Conservation (phyloP, 2,888 invertebrate species). For the Abrostola triplasia region DNA sequence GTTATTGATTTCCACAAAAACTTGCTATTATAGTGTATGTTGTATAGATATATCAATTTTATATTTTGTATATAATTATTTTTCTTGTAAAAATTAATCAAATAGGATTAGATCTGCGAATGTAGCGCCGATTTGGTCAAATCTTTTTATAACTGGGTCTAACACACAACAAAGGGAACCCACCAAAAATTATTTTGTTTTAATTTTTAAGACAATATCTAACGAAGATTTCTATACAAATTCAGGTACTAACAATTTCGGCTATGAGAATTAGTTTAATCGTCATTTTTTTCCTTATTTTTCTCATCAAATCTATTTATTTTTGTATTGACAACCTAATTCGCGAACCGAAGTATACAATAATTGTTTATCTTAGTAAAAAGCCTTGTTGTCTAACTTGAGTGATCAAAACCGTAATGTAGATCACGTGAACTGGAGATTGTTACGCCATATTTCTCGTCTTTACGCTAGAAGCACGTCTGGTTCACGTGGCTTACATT, state of each 20-base stretch:
- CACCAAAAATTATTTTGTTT: conserved; percentile 67
- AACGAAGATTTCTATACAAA: conserved; percentile 54
- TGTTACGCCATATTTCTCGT: conserved; percentile 48
- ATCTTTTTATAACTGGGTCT: conserved; percentile 59
- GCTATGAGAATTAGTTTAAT: conserved; percentile 59
- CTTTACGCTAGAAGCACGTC: conserved; percentile 26
- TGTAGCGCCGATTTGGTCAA: conserved; percentile 60
- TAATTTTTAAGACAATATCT: conserved; percentile 62
- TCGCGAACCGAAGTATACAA: conserved; percentile 27
- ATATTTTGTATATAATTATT: conserved; percentile 86
- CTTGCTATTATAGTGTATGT: conserved; percentile 72
- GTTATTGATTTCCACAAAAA: conserved; percentile 76
- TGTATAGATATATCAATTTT: conserved; percentile 85
- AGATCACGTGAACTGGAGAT: conserved; percentile 19
- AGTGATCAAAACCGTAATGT: conserved; percentile 4
- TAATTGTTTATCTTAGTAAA: conserved; percentile 19
- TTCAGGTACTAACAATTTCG: conserved; percentile 56
- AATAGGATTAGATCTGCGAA: conserved; percentile 81
- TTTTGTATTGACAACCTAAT: conserved; percentile 35
- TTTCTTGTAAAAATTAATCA: conserved; percentile 84
- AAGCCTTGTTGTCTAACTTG: conserved; percentile 17
- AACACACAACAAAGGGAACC: conserved; percentile 61
- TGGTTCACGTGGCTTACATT: conserved; percentile 18
- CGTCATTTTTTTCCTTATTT: conserved; percentile 19
- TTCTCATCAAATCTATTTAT: conserved; percentile 7